Percentiles rank a stretch among this genome's conserved stretches.
phyloP scores from a whole-genome alignment of 2,113 vertebrate genomes.

The Chloebia gouldiae region DNA sequence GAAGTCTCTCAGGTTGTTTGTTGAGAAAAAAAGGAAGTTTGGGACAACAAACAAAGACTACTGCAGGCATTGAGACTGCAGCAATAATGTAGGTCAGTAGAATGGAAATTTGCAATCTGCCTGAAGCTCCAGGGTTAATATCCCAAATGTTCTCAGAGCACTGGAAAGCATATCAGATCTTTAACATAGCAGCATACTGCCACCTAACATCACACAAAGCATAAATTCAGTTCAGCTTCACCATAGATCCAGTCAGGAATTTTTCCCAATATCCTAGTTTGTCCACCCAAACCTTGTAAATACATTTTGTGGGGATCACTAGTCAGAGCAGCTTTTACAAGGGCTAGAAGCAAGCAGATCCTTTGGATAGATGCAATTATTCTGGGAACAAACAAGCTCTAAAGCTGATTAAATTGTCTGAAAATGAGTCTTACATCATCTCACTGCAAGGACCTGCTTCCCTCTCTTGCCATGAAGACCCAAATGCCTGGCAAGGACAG shows the following conservation, averaged over 20 bases:
- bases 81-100: neutral
- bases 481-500: neutral
- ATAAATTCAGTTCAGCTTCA: neutral
- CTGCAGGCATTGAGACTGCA: neutral
- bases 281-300: neutral
- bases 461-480: neutral
- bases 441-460: neutral
- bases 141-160: neutral
- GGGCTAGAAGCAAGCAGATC: neutral
- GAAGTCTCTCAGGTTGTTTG: neutral
- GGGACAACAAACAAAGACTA: neutral
- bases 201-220: constrained; percentile 43
- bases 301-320: neutral
- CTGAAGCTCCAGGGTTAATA: constrained; percentile 12
- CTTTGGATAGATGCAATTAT: neutral
- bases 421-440: neutral
- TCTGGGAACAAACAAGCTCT: rapidly evolving
- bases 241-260: neutral
- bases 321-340: neutral
- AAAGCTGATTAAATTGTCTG: neutral
- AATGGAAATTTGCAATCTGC: neutral
- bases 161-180: neutral
- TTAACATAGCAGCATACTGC: neutral
- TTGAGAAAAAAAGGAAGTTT: neutral
- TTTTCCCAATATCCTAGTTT: neutral